Base-by-base conservation (phyloP, 2,888 invertebrate species). In the Dynastes tityus region DNA sequence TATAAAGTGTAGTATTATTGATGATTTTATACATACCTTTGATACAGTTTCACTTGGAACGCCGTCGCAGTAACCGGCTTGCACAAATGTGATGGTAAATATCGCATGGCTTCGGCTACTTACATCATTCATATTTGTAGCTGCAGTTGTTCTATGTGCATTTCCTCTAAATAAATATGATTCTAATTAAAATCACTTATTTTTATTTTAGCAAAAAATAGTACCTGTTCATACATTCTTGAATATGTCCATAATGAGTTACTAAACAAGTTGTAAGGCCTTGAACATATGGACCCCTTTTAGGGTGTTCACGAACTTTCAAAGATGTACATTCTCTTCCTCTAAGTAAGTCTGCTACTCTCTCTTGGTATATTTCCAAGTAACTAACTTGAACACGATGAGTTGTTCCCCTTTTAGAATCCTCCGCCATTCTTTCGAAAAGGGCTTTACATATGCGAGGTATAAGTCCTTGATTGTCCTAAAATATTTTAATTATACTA, bases 91-190 rank as follows among this genome's bases (percentile, higher is more conserved):
- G 88, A 97, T 94, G 73, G 96, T 96, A 89, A 97, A 96, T 86
- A 97, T 96, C 82, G 96, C 96, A 91, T 97, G 97, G 90, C 96
- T 96, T 85, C 97, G 92, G 86, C 96, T 96, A 88, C 96, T 96
- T 83, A 95, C 95, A 89, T 96, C 96, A 90, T 97, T 97, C 96
- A 97, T 97, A 88, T 96, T 95, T 78, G 97, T 97, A 84, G 95
- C 94, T 64, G 96, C 96, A 2, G 96, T 96, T 29, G 96, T 96
- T 82, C 97, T 92, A 86, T 94, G 94, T 80, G 93, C 90, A 90
- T 96, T 96, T 81, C 96, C 96, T 93, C 95, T 95, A 87, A 6
- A 81, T 80, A 76, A 78, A 70, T 40, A 58, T 64, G n/a, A 27
- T 16, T 5, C 16, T 8, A 16, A 16, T 58, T 58, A 73, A 2